Percentiles rank a stretch among this genome's conserved stretches.
phyloP scores from a whole-genome alignment of 2,113 vertebrate genomes.

The Lepisosteus oculatus region DNA sequence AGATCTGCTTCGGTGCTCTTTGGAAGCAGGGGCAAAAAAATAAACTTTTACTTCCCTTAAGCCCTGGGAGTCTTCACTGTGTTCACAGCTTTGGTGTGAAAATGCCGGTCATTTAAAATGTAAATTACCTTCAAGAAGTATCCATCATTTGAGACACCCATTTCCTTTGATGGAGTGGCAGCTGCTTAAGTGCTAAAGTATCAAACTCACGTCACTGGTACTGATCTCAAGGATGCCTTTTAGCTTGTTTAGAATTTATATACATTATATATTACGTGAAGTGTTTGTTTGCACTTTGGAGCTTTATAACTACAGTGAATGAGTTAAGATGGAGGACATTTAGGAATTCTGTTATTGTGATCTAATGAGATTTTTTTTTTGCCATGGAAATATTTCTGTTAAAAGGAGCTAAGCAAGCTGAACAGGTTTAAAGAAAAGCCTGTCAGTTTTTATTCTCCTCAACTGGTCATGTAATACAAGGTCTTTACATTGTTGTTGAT shows the following conservation, averaged over 20 bases:
- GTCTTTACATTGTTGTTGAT: neutral
- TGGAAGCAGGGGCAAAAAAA: constrained; percentile 19
- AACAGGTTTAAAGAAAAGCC: too few relatives aligned
- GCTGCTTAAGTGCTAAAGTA: constrained; percentile 30
- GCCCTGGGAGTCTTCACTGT: constrained; percentile 17
- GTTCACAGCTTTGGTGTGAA: constrained; percentile 41
- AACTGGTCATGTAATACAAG: neutral
- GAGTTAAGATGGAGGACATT: too few relatives aligned
- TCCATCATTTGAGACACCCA: constrained; percentile 35
- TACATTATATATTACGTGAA: too few relatives aligned
- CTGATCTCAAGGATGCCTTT: too few relatives aligned
- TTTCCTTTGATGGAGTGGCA: constrained; percentile 40
- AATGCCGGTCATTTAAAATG: constrained; percentile 49
- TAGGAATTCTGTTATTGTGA: too few relatives aligned
- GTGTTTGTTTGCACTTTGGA: too few relatives aligned
- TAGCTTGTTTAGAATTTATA: too few relatives aligned
- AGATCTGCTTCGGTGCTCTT: constrained; percentile 12
- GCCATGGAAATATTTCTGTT: too few relatives aligned
- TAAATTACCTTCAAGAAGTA: constrained; percentile 39
- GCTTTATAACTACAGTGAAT: too few relatives aligned
- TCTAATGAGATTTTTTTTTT: too few relatives aligned
- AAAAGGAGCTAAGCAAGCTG: too few relatives aligned
- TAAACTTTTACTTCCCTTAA: constrained; percentile 18
- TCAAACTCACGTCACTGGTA: neutral
- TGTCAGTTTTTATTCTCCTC: neutral